These are phyloP conservation scores for Sclerurus mexicanus DNA, from an alignment of 2,113 vertebrate genomes.

Conservation along the genomic window DNA sequence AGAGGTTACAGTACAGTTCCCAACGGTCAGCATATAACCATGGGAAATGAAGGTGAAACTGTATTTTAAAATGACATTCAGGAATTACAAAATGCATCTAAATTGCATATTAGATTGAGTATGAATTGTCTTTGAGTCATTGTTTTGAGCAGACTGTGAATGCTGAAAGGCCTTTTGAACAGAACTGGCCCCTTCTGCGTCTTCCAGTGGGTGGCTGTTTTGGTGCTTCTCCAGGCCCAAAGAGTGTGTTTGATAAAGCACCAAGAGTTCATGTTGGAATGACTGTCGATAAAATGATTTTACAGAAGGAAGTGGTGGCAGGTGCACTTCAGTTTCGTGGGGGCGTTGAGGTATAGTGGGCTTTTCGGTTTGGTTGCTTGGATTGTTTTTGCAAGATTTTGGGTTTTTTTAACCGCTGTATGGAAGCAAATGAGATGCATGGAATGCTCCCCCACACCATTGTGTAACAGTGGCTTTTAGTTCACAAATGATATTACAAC, in stretches of 20 bases:
- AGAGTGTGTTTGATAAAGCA: neutral
- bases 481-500: neutral
- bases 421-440: neutral
- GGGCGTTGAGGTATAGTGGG: neutral
- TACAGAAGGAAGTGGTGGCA: neutral
- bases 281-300: neutral
- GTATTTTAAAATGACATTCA: neutral
- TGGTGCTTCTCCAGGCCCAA: neutral
- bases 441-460: fast-evolving
- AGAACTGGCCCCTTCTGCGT: neutral
- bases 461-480: neutral
- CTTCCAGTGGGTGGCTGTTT: neutral
- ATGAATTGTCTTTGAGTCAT: fast-evolving
- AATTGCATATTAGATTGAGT: neutral
- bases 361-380: neutral
- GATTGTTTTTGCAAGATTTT: neutral
- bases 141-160: neutral
- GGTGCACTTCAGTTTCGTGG: neutral
- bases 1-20: neutral
- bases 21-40: neutral
- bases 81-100: neutral
- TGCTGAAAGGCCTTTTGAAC: neutral
- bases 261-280: neutral
- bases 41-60: neutral
- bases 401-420: neutral